Evolutionary conservation across 2,888 invertebrate species (phyloP).

Genomic region (Aspidiotus destructor): DNA sequence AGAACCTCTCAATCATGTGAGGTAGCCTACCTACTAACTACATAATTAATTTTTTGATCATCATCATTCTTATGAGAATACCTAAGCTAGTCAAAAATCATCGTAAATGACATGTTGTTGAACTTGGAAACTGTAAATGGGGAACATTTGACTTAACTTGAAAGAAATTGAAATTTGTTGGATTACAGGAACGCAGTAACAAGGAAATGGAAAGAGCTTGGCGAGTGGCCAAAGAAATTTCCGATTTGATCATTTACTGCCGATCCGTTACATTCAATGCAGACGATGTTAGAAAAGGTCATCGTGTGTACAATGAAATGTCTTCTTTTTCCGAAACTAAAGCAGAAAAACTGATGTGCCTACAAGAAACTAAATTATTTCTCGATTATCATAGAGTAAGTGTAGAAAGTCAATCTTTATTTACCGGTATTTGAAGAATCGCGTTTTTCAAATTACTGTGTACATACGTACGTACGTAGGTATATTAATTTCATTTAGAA

Average conservation of each 20-base stretch:
- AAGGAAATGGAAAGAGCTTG: constrained; percentile 81
- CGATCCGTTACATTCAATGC: constrained; percentile 73
- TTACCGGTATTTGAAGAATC: no score
- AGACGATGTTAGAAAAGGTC: constrained; percentile 58
- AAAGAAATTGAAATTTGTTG: neutral
- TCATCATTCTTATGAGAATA: no score
- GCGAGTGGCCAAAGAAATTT: constrained; percentile 92
- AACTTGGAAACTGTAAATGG: no score
- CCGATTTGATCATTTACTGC: constrained; percentile 92
- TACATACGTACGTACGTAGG: no score
- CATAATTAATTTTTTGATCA: no score
- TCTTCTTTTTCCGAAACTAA: constrained; percentile 95
- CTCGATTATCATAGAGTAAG: constrained; percentile 61
- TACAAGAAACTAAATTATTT: constrained; percentile 64
- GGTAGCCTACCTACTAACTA: no score
- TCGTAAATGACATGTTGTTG: no score
- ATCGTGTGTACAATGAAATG: constrained; percentile 86
- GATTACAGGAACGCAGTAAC: constrained; percentile 58
- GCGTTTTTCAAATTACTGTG: no score
- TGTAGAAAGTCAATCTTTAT: neutral
- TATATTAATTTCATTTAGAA: no score
- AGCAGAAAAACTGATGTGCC: constrained; percentile 80
- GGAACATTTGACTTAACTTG: no score
- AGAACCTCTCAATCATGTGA: no score
- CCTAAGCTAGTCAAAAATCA: no score